These are phyloP conservation scores for Thalpophila matura DNA, from an alignment of 2,888 invertebrate genomes.

Conservation along the genomic window DNA sequence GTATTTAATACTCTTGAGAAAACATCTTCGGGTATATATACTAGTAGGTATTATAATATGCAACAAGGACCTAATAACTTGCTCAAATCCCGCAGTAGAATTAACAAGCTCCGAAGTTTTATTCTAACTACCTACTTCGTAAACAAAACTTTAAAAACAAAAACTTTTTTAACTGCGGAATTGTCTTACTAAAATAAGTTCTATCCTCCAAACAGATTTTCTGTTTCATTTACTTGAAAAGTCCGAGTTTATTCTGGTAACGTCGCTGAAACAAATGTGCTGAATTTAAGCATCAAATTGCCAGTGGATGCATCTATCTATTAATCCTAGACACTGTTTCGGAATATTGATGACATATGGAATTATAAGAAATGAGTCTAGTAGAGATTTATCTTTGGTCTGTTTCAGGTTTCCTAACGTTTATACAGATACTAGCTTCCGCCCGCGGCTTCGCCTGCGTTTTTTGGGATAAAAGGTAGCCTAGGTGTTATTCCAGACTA, in stretches of 20 bases:
- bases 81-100: neutral
- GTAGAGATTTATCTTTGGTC: too few species aligned
- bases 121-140: neutral
- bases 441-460: too few species aligned
- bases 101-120: neutral
- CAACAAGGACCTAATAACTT: too few species aligned
- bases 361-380: constrained; percentile 7
- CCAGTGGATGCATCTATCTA: neutral
- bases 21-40: neutral
- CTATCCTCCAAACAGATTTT: constrained; percentile 7
- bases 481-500: too few species aligned
- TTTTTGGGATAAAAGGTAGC: too few species aligned
- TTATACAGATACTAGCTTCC: too few species aligned
- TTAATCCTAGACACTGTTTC: constrained; percentile 2
- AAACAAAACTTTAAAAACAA: neutral
- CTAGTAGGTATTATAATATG: too few species aligned
- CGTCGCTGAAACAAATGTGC: constrained; percentile 17
- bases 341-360: constrained; percentile 17
- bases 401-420: too few species aligned
- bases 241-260: constrained; percentile 25
- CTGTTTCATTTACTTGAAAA: constrained; percentile 28
- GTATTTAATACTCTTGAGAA: neutral
- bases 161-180: neutral
- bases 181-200: neutral
- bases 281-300: constrained; percentile 18